Conservation (phyloP, 2,797 vertebrate species). For the Siniperca obscura region DNA sequence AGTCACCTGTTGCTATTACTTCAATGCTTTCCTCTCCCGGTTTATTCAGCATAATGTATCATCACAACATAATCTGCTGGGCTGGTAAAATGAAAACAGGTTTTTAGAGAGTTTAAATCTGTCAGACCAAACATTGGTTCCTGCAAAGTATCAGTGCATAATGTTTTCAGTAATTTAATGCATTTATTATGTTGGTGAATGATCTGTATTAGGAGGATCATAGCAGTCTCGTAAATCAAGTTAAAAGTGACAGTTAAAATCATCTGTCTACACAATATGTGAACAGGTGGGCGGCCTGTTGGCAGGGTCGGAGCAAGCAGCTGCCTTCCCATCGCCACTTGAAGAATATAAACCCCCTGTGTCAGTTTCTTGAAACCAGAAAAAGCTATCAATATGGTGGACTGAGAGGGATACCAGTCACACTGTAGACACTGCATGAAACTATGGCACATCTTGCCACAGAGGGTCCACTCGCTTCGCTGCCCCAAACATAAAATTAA, state of each 20-base stretch:
- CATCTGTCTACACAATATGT: not conserved
- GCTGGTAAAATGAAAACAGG: not conserved
- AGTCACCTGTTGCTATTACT: not conserved
- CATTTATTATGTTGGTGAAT: not conserved
- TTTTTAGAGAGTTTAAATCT: not conserved
- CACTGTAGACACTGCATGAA: not conserved
- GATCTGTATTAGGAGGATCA: not conserved
- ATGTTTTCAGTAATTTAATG: not conserved
- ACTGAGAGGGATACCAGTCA: conserved; percentile 8
- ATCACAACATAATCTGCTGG: not conserved
- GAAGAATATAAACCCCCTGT: conserved; percentile 39
- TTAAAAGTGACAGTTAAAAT: conserved; percentile 23
- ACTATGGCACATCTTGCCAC: not conserved
- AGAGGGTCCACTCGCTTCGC: not conserved
- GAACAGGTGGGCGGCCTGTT: conserved; percentile 50
- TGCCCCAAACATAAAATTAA: not conserved
- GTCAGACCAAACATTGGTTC: not conserved
- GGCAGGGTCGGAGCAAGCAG: conserved; percentile 41
- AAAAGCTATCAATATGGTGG: conserved; percentile 17
- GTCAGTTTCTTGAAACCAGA: conserved; percentile 23
- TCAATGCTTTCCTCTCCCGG: not conserved
- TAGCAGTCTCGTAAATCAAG: conserved; percentile 10
- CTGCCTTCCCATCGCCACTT: conserved; percentile 41
- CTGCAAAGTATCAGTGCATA: not conserved
- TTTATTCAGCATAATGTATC: not conserved